Base-by-base conservation (phyloP, 2,888 invertebrate genomes). In the Steinernema scapterisci region DNA sequence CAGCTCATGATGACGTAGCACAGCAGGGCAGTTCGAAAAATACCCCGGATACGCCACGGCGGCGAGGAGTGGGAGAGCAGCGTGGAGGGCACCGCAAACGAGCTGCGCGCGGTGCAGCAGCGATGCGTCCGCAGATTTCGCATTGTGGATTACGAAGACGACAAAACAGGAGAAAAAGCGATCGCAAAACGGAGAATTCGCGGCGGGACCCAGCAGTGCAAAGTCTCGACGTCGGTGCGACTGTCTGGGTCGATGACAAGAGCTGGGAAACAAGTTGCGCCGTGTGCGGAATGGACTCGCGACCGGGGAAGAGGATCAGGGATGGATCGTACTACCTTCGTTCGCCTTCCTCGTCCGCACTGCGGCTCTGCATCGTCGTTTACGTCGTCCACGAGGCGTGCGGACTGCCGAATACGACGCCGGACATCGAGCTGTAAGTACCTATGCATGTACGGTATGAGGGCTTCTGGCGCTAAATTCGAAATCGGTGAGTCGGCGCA, bases 401-500 rank as follows among this genome's bases (percentile, higher is more conserved):
- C 38, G 38, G 38, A 38, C 38, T 38, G 38, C 9, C 38, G 38
- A 38, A 38, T 9, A 63, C 63, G 31, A 27, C 63, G 63, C 27
- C 27, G 16, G 31, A 63, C 54, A 54, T 11, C 63, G 31, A 6
- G 25, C 1, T 5, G 31, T 6, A 63, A 27, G 16, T 1, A 31
- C 31, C 38, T 3, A 38, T 9, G 9, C 38, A 13, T 63, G 19
- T 63, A 63, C 63, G 63, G 63, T 63, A 63, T 6, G 23, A 16
- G 54, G 54, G 2, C 23, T 6, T 19, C 25, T 13, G 54, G 54
- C 54, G 54, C 19, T 54, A 54, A 54, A 54, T 54, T 54, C 54
- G 23, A 54, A 54, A 25, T 63, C 31, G 9, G 38, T 3, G 38
- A 38, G 9, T 38, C 3, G 9, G 3, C 9, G 38, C 38, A 6